These are phyloP conservation scores for Aphodius granarius DNA, from an alignment of 2,888 invertebrate genomes.

Conservation along the genomic window DNA sequence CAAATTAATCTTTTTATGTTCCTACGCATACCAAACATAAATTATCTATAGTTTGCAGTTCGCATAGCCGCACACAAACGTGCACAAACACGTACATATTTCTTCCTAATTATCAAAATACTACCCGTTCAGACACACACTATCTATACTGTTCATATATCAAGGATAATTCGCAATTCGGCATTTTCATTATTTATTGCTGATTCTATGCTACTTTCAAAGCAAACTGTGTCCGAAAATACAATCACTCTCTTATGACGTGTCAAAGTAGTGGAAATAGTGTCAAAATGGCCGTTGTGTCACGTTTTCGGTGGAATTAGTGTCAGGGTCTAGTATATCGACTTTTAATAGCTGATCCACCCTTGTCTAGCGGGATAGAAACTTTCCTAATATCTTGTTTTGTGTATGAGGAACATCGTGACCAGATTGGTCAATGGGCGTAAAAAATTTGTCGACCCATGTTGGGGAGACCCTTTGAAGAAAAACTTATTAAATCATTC, in stretches of 20 bases:
- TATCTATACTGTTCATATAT: not conserved
- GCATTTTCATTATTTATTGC: not conserved
- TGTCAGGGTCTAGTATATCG: constrained; percentile 6
- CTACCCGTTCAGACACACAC: not conserved
- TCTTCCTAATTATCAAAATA: not conserved
- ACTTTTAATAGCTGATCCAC: constrained; percentile 8
- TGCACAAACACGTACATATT: not conserved
- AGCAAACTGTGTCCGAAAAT: too few species aligned
- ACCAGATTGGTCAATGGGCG: not conserved
- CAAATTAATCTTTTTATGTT: constrained; percentile 8
- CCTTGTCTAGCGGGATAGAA: constrained; percentile 20
- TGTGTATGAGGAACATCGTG: constrained; percentile 22
- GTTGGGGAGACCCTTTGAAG: not conserved
- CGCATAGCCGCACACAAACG: constrained; percentile 6
- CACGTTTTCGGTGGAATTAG: not conserved
- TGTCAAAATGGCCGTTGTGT: not conserved
- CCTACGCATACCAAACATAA: constrained; percentile 1
- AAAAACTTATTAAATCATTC: not conserved
- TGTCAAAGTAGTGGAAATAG: not conserved
- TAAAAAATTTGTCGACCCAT: not conserved
- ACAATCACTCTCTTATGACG: too few species aligned
- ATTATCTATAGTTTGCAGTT: not conserved
- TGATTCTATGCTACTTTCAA: too few species aligned
- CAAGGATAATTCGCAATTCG: not conserved
- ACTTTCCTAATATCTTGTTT: constrained; percentile 40